A percentile compares a stretch with the other conserved stretches of the same genome.
phyloP scores from a whole-genome alignment of 2,888 invertebrate species.

The Euzophera pinguis region DNA sequence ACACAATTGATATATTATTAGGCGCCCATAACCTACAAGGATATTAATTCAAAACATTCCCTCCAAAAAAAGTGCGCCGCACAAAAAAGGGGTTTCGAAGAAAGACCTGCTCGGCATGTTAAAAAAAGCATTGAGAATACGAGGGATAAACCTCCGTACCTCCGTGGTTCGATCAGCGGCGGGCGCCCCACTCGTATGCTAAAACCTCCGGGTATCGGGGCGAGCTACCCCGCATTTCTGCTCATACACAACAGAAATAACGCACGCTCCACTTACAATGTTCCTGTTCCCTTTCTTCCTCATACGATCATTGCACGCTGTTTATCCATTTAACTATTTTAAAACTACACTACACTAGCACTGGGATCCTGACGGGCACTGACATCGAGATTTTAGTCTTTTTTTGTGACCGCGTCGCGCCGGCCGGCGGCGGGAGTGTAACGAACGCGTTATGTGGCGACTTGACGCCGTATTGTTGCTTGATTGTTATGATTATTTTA shows the following conservation, averaged over 20 bases:
- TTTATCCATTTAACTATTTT: conserved; percentile 77
- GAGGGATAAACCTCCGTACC: conserved; percentile 76
- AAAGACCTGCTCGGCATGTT: conserved; percentile 58
- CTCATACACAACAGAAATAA: conserved; percentile 62
- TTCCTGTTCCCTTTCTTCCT: conserved; percentile 78
- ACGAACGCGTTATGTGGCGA: conserved; percentile 75
- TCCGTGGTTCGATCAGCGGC: conserved; percentile 64
- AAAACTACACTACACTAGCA: conserved; percentile 74
- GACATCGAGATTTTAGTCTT: conserved; percentile 63
- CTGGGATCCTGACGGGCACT: conserved; percentile 65
- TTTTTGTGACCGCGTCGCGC: conserved; percentile 78
- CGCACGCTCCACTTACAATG: conserved; percentile 73
- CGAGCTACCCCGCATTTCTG: conserved; percentile 67
- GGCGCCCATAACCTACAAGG: conserved; percentile 62
- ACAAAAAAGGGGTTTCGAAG: conserved; percentile 70
- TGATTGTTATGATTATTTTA: conserved; percentile 81
- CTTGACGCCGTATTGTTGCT: conserved; percentile 72
- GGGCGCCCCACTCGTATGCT: conserved; percentile 57
- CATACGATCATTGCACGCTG: conserved; percentile 79
- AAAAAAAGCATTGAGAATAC: conserved; percentile 66
- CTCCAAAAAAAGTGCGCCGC: conserved; percentile 61
- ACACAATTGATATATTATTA: conserved; percentile 29
- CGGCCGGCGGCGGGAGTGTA: conserved; percentile 83
- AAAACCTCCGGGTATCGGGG: conserved; percentile 60
- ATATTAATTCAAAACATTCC: conserved; percentile 65